Conservation (phyloP, 1,140 invertebrate species). For the Galleria mellonella region DNA sequence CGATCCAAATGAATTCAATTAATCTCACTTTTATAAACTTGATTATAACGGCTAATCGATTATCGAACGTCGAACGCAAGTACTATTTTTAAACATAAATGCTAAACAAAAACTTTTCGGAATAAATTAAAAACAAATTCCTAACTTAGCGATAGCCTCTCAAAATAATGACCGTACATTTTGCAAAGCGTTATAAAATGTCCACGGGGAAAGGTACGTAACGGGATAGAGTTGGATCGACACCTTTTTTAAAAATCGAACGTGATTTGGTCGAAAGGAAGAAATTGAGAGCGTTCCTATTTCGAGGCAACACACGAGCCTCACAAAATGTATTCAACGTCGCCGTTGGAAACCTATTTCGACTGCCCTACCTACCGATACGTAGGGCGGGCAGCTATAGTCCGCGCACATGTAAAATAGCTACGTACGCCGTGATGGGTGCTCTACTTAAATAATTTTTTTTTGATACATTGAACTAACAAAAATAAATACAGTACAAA, state of each 20-base stretch:
- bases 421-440: conserved; percentile 24
- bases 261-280: conserved; percentile 40
- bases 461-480: not conserved
- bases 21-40: too few relatives aligned
- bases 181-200: too few relatives aligned
- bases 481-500: not conserved
- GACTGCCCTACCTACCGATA: conserved; percentile 62
- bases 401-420: conserved; percentile 71
- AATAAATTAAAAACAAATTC: too few relatives aligned
- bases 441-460: conserved; percentile 37
- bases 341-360: conserved; percentile 59
- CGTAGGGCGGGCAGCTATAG: conserved; percentile 58
- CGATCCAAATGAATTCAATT: too few relatives aligned
- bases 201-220: too few relatives aligned
- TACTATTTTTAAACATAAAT: too few relatives aligned
- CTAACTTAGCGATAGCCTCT: too few relatives aligned
- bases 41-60: too few relatives aligned
- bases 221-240: not conserved
- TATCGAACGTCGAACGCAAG: too few relatives aligned
- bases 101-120: too few relatives aligned
- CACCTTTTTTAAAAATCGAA: conserved; percentile 34
- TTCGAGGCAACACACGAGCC: conserved; percentile 43
- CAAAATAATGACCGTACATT: too few relatives aligned
- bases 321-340: conserved; percentile 60
- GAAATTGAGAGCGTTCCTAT: conserved; percentile 42